phyloP scores from a whole-genome alignment of 1,140 invertebrate genomes.

The Euwallacea fornicatus region DNA sequence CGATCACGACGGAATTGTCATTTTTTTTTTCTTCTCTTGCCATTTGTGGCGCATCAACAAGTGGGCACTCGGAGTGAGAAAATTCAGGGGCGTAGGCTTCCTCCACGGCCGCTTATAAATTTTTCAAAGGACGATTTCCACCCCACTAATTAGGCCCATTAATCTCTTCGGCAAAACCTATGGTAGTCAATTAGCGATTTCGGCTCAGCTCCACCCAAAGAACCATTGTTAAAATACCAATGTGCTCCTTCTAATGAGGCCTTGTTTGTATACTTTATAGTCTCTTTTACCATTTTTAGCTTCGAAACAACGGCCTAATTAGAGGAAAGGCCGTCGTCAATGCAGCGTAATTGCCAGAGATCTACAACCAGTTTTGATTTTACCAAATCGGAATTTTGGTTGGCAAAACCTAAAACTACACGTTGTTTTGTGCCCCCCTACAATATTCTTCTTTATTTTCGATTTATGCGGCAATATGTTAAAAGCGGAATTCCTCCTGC shows the following conservation, averaged over 20 bases:
- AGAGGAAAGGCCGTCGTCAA: constrained; percentile 43
- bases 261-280: constrained; percentile 47
- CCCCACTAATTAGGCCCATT: too few species aligned
- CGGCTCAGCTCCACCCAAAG: constrained; percentile 38
- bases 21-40: too few species aligned
- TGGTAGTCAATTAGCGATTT: constrained; percentile 38
- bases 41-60: too few species aligned
- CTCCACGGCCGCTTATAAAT: too few species aligned
- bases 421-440: background rate
- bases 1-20: too few species aligned
- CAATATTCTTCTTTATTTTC: background rate
- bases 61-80: too few species aligned
- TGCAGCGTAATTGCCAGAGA: constrained; percentile 46
- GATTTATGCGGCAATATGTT: constrained; percentile 18
- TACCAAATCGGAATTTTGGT: constrained; percentile 25
- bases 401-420: background rate
- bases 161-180: constrained; percentile 18
- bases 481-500: constrained; percentile 32
- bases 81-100: too few species aligned
- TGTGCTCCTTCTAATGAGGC: constrained; percentile 45
- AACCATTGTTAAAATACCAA: constrained; percentile 48
- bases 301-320: constrained; percentile 46
- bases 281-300: constrained; percentile 47
- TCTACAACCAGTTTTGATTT: constrained; percentile 45
- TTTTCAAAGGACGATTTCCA: too few species aligned